Conservation (phyloP, 2,888 invertebrate species). For the Caenorhabditis macrosperma region DNA sequence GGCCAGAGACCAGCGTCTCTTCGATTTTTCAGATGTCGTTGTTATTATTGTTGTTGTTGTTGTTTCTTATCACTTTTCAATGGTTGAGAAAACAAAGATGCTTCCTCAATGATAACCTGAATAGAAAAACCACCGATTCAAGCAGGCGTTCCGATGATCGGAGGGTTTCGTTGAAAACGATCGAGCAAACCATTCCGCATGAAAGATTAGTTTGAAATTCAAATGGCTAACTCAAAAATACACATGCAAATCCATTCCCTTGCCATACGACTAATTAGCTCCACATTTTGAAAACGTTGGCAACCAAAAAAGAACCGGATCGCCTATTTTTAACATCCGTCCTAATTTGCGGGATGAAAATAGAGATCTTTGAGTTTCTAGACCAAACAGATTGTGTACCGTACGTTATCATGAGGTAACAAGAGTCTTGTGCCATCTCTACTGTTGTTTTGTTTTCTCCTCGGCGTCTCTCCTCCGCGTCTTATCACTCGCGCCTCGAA, state of each 20-base stretch:
- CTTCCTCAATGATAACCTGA: no score
- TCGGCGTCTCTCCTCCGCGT: background rate
- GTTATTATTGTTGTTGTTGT: constrained; percentile 16
- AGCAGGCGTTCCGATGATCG: no score
- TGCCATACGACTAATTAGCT: background rate
- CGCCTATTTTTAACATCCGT: constrained; percentile 18
- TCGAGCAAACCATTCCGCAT: no score
- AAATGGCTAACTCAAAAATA: background rate
- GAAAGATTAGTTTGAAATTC: background rate
- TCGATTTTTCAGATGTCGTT: background rate
- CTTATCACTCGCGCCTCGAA: constrained; percentile 45
- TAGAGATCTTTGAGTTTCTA: constrained; percentile 43
- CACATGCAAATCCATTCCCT: background rate
- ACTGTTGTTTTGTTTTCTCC: constrained; percentile 39
- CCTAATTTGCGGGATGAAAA: background rate
- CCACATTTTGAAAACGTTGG: no score
- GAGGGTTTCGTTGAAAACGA: no score
- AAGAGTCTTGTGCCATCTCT: constrained; percentile 21
- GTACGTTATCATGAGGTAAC: background rate
- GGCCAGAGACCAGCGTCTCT: constrained; percentile 35
- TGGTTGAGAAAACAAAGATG: background rate
- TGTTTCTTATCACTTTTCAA: constrained; percentile 12
- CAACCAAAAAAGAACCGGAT: constrained; percentile 30
- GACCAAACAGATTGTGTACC: background rate
- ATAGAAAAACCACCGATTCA: no score